These are phyloP conservation scores for Aegithalos caudatus DNA, from an alignment of 2,113 vertebrate species.

Conservation along the genomic window DNA sequence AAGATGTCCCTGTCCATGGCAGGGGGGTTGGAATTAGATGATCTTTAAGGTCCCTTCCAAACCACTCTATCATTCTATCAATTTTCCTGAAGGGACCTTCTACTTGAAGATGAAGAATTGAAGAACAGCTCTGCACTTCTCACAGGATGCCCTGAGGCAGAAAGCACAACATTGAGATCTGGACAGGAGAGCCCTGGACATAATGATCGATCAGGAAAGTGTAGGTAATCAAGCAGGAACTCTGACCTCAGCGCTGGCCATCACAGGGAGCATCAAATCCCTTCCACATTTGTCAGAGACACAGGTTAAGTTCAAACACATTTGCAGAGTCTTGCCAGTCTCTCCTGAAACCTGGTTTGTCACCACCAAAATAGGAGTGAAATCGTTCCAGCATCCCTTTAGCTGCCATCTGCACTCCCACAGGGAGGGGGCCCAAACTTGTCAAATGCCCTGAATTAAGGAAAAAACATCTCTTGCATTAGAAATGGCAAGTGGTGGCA, in stretches of 20 bases:
- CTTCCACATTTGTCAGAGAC: background rate
- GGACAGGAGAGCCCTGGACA: background rate
- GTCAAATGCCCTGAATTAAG: slow-evolving; percentile 19
- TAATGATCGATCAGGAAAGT: background rate
- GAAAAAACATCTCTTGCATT: background rate
- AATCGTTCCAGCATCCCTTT: background rate
- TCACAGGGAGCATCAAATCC: background rate
- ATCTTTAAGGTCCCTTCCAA: background rate
- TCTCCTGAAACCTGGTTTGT: background rate
- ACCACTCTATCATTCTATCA: background rate
- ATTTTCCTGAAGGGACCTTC: background rate
- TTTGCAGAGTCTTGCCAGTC: background rate
- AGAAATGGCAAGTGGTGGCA: background rate
- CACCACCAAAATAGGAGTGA: background rate
- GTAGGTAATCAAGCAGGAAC: background rate
- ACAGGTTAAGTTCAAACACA: background rate
- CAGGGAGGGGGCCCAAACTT: slow-evolving; percentile 14
- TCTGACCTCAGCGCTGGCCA: background rate
- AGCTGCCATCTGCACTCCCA: slow-evolving; percentile 4
- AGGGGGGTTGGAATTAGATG: background rate
- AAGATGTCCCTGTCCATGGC: background rate
- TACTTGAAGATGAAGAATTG: background rate
- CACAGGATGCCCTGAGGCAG: background rate
- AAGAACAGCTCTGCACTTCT: background rate
- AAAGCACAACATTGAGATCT: background rate